Conservation (phyloP, 2,888 invertebrate species). For the Noctuana brunneofusca region DNA sequence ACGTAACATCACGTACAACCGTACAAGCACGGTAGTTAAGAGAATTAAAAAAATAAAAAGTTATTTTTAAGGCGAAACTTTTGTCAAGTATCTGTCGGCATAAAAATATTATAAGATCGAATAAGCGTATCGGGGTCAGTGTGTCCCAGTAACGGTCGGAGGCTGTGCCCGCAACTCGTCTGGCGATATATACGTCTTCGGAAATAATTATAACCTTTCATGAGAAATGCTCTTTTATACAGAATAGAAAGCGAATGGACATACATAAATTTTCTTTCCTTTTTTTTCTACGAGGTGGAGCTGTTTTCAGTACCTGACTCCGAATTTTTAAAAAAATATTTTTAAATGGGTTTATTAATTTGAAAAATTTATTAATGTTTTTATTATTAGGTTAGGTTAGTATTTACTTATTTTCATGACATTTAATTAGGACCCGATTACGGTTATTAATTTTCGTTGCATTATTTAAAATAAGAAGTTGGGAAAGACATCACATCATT, state of each 20-base stretch:
- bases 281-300: neutral
- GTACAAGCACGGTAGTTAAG: too few relatives aligned
- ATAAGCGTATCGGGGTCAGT: slow-evolving; percentile 70
- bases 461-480: too few relatives aligned
- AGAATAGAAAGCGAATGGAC: neutral
- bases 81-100: slow-evolving; percentile 34
- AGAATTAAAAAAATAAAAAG: slow-evolving; percentile 16
- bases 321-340: too few relatives aligned
- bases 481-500: too few relatives aligned
- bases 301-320: too few relatives aligned
- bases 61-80: slow-evolving; percentile 36
- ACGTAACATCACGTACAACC: too few relatives aligned
- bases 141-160: slow-evolving; percentile 70
- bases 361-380: too few relatives aligned
- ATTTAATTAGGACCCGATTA: too few relatives aligned
- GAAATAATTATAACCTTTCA: slow-evolving; percentile 6
- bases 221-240: neutral
- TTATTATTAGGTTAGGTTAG: too few relatives aligned
- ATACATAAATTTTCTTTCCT: neutral
- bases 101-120: slow-evolving; percentile 44
- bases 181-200: slow-evolving; percentile 6
- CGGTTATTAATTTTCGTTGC: too few relatives aligned
- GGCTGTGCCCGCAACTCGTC: slow-evolving; percentile 48
- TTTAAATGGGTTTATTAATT: too few relatives aligned
- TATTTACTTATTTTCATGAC: too few relatives aligned